Conservation (phyloP, 2,797 vertebrate genomes). For the Pseudochirops cupreus region DNA sequence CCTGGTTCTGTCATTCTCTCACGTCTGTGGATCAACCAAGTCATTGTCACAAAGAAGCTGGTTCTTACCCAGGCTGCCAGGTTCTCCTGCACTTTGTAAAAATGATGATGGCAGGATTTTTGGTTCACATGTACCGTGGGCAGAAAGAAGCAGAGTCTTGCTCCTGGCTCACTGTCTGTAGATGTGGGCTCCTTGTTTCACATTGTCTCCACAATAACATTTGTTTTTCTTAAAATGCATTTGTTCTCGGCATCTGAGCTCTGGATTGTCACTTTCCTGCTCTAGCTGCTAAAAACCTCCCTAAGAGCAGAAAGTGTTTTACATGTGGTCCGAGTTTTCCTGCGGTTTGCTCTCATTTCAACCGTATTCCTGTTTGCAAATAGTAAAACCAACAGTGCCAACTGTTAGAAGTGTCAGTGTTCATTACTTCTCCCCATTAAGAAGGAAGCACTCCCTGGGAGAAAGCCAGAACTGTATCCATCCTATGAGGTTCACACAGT, state of each 20-base stretch:
- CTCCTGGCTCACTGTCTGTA: not conserved
- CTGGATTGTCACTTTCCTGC: slow-evolving; percentile 4
- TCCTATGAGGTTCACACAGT: not conserved
- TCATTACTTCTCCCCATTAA: not conserved
- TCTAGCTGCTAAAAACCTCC: slow-evolving; percentile 18
- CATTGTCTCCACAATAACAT: slow-evolving; percentile 11
- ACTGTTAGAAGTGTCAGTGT: not conserved
- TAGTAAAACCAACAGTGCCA: not conserved
- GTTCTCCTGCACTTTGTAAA: slow-evolving; percentile 16
- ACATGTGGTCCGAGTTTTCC: slow-evolving; percentile 2
- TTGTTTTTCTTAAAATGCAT: not conserved
- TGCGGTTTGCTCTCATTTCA: not conserved
- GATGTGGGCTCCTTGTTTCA: not conserved
- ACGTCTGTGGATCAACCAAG: not conserved
- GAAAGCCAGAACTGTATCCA: not conserved
- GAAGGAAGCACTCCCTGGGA: not conserved
- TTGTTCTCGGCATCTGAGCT: slow-evolving; percentile 9
- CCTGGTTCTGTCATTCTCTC: not conserved
- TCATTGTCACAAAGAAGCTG: slow-evolving; percentile 23
- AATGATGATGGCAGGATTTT: not conserved
- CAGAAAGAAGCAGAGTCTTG: slow-evolving; percentile 6
- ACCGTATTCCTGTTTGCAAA: not conserved
- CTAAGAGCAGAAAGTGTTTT: not conserved
- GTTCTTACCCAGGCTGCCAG: not conserved
- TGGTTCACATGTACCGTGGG: not conserved